Conservation (phyloP, 2,888 invertebrate species). For the Taenaris catops region DNA sequence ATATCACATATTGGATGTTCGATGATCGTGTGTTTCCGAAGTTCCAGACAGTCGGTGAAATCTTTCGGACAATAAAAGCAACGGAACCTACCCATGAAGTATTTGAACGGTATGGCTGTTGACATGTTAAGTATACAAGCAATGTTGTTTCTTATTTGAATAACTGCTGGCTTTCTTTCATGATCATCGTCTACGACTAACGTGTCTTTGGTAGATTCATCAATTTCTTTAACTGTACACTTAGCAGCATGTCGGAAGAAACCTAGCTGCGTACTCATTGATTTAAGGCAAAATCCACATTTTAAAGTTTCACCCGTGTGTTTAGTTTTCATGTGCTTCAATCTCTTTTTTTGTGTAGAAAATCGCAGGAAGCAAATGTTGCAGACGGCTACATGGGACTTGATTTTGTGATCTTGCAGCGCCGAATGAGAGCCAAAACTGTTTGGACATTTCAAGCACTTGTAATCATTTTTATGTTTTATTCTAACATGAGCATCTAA, state of each 20-base stretch:
- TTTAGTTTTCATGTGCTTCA: slow-evolving; percentile 50
- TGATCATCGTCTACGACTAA: slow-evolving; percentile 25
- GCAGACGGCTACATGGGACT: slow-evolving; percentile 47
- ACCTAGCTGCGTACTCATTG: slow-evolving; percentile 44
- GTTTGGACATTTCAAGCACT: slow-evolving; percentile 42
- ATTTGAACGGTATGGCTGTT: slow-evolving; percentile 59
- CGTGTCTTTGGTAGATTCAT: slow-evolving; percentile 21
- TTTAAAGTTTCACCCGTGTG: slow-evolving; percentile 37
- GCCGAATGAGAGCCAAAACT: slow-evolving; percentile 36
- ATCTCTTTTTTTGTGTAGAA: slow-evolving; percentile 37
- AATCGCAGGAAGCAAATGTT: slow-evolving; percentile 54
- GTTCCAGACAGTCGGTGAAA: slow-evolving; percentile 43
- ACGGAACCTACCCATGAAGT: slow-evolving; percentile 49
- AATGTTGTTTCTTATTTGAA: slow-evolving; percentile 44
- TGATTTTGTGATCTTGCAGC: slow-evolving; percentile 43
- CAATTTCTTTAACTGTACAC: slow-evolving; percentile 31
- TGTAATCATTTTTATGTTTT: slow-evolving; percentile 42
- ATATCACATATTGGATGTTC: slow-evolving; percentile 55
- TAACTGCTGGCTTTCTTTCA: slow-evolving; percentile 35
- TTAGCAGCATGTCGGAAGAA: slow-evolving; percentile 48
- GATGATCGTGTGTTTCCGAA: slow-evolving; percentile 46
- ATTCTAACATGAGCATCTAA: slow-evolving; percentile 42
- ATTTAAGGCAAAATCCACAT: slow-evolving; percentile 51
- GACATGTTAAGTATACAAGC: slow-evolving; percentile 56
- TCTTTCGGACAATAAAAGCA: slow-evolving; percentile 62